Evolutionary conservation across 2,113 vertebrate genomes (phyloP), one percentile per base, ranked within the genome.

Genomic region (Phyllostomus hastatus): DNA sequence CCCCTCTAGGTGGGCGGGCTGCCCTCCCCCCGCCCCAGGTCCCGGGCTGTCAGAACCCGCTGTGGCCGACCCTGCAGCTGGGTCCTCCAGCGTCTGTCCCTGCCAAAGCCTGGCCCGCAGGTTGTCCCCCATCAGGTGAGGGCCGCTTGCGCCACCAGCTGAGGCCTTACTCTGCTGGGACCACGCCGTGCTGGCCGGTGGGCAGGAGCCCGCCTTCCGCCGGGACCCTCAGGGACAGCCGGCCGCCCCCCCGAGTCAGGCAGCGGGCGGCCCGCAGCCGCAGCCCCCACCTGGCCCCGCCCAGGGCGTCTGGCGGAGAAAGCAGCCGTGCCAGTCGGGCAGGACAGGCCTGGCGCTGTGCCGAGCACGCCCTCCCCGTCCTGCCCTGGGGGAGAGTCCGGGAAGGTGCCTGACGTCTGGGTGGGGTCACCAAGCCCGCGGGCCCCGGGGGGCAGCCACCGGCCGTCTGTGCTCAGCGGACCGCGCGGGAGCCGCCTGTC

Each of bases 1-100:
- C 14, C 31, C 57, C 11, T 11, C 41, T 7, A n/a, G n/a, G 52
- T 2, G 10, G 54, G 11, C 0, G 0, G 46, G 31, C 11, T 0
- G 1, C 41, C 33, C n/a, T 5, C 38, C 66, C 28, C 12, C 2
- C 2, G 5, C 9, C 4, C 41, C 24, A 28, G 28, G 15, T 9
- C 22, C 15, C 4, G 22, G 52, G n/a, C 31, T 59, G 31, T 28
- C 14, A 59, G 66, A 59, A 28, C 14, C 41, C 17, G 2, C n/a
- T 5, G 17, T 2, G 43, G 33, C 17, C 0, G 2, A 24, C 15
- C 78, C 64, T 67, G 31, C 64, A 67, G 64, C 64, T 2, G 1
- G 14, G 10, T 31, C 64, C 14, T 12, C 2, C n/a, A 70, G 67
- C 19, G 35, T 10, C 35, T 5, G 20, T 38, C 26, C 17, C 59